phyloP scores from a whole-genome alignment of 1,140 invertebrate species.

The Agrypnia vestita region DNA sequence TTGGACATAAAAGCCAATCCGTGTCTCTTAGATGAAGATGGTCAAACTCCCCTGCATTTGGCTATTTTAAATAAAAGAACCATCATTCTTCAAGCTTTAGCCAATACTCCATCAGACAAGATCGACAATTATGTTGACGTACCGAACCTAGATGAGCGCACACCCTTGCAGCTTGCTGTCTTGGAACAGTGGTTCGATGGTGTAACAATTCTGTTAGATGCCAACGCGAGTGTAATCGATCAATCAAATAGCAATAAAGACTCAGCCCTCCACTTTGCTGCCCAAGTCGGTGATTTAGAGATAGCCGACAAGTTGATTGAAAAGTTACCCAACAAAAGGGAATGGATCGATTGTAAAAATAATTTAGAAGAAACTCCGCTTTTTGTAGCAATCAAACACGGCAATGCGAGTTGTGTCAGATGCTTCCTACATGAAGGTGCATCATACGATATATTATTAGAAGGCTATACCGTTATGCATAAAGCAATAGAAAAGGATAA shows the following conservation, averaged over 20 bases:
- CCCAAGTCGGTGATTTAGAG: conserved; percentile 75
- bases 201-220: conserved; percentile 78
- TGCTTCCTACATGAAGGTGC: conserved; percentile 70
- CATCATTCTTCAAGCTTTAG: conserved; percentile 19
- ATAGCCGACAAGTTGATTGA: conserved; percentile 76
- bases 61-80: conserved; percentile 67
- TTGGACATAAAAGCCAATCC: conserved; percentile 72
- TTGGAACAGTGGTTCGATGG: conserved; percentile 70
- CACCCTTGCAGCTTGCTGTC: conserved; percentile 69
- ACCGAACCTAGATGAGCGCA: conserved; percentile 67
- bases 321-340: conserved; percentile 71
- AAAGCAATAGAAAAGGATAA: conserved; percentile 67
- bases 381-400: conserved; percentile 70
- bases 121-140: conserved; percentile 63
- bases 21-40: conserved; percentile 72
- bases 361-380: conserved; percentile 72
- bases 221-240: conserved; percentile 79
- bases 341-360: conserved; percentile 68
- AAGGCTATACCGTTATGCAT: conserved; percentile 68
- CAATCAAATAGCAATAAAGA: conserved; percentile 74
- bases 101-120: neutral
- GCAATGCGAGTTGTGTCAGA: conserved; percentile 68
- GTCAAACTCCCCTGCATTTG: conserved; percentile 76
- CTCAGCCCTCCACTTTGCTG: conserved; percentile 75
- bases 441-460: conserved; percentile 65